These are phyloP conservation scores for Gasterosteus nipponicus DNA, from an alignment of 2,113 vertebrate genomes.

Conservation along the genomic window DNA sequence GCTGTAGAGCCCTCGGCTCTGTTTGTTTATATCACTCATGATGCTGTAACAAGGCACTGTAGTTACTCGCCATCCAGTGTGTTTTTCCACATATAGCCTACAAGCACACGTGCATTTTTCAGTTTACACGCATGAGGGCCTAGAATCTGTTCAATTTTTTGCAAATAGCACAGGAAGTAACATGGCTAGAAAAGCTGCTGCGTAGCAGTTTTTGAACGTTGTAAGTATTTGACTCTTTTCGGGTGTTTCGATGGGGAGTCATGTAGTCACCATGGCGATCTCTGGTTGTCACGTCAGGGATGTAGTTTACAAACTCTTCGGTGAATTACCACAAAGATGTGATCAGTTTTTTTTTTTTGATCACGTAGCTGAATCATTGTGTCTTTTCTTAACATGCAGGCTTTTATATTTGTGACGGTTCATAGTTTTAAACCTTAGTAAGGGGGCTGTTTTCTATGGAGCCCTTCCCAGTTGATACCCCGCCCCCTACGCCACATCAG, in stretches of 20 bases:
- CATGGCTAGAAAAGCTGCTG: not conserved
- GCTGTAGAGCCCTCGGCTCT: conserved; percentile 9
- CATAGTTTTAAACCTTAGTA: not conserved
- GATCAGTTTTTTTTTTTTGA: too few species aligned
- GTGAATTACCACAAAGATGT: too few species aligned
- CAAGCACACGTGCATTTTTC: not conserved
- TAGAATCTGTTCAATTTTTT: not conserved
- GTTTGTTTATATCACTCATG: conserved; percentile 37
- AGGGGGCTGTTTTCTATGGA: too few species aligned
- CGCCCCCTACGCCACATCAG: too few species aligned
- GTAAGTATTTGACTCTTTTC: not conserved
- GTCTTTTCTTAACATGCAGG: not conserved
- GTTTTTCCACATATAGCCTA: conserved; percentile 15
- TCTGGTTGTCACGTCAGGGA: too few species aligned
- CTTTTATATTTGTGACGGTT: not conserved
- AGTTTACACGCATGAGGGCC: not conserved
- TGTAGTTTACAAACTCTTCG: too few species aligned
- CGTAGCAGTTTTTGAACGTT: not conserved
- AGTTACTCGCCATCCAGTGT: conserved; percentile 25
- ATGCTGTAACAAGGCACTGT: conserved; percentile 16
- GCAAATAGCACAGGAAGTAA: not conserved
- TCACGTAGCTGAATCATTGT: not conserved
- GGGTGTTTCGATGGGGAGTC: too few species aligned
- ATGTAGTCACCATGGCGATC: too few species aligned
- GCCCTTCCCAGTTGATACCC: too few species aligned